These are phyloP conservation scores for Acrossocheilus wenchowensis DNA, from an alignment of 2,797 vertebrate genomes.

Conservation along the genomic window DNA sequence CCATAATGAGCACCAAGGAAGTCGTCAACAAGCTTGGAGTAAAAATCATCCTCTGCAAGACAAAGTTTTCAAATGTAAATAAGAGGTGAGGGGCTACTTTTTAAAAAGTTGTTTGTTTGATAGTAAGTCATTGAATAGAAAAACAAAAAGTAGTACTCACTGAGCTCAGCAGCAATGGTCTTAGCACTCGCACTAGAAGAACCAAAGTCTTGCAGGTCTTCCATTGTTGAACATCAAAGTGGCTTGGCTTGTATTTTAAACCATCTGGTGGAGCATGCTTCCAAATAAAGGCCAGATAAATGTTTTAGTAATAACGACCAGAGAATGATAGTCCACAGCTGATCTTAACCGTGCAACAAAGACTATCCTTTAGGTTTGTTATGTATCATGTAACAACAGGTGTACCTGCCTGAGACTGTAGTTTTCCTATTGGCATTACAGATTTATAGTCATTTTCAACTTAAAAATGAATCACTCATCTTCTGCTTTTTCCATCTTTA, in stretches of 20 bases:
- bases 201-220: slow-evolving; percentile 57
- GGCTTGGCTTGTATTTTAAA: slow-evolving; percentile 57
- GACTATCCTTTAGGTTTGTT: not conserved
- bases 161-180: slow-evolving; percentile 60
- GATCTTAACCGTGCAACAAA: slow-evolving; percentile 2
- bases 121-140: not conserved
- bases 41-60: slow-evolving; percentile 77
- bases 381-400: not conserved
- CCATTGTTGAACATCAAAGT: slow-evolving; percentile 64
- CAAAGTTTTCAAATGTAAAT: not conserved
- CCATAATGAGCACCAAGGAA: slow-evolving; percentile 77
- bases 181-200: slow-evolving; percentile 49
- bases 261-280: slow-evolving; percentile 58
- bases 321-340: slow-evolving; percentile 35
- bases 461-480: not conserved
- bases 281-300: slow-evolving; percentile 63
- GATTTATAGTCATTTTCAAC: not conserved
- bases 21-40: slow-evolving; percentile 76
- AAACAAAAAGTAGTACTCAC: slow-evolving; percentile 59
- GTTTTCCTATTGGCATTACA: not conserved
- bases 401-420: not conserved
- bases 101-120: not conserved
- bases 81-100: too few species aligned
- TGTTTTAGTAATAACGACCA: slow-evolving; percentile 56
- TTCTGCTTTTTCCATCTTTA: not conserved